Conservation (phyloP, 2,888 invertebrate species). For the Exephanes ischioxanthus region DNA sequence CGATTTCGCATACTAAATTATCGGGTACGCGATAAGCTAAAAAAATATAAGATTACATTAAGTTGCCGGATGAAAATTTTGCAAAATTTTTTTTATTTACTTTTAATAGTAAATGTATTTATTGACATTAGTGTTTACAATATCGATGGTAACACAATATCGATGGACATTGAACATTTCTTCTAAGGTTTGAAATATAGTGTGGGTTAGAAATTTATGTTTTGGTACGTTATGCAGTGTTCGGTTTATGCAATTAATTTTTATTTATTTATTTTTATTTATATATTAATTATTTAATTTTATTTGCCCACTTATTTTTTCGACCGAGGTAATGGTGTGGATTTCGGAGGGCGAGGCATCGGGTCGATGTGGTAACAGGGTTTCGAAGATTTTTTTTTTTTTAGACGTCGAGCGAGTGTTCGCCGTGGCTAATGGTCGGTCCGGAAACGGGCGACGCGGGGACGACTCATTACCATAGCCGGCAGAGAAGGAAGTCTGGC, state of each 20-base stretch:
- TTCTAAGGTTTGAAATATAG: too few species aligned
- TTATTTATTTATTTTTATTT: neutral
- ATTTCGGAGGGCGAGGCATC: neutral
- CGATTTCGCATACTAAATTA: neutral
- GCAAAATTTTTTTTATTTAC: neutral
- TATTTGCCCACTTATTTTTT: neutral
- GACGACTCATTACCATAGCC: constrained; percentile 68
- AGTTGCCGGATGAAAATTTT: too few species aligned
- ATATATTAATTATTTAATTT: neutral
- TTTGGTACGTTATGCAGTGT: too few species aligned
- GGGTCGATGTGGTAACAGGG: neutral
- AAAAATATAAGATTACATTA: neutral
- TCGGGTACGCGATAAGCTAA: neutral
- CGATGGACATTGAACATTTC: too few species aligned
- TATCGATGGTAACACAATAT: too few species aligned
- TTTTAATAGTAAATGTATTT: neutral
- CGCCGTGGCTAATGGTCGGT: constrained; percentile 57
- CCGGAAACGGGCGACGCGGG: constrained; percentile 66
- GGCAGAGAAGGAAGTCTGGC: constrained; percentile 68
- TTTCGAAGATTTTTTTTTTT: constrained; percentile 9
- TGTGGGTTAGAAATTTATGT: too few species aligned
- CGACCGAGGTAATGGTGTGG: neutral
- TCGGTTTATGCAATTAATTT: neutral
- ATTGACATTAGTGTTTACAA: neutral
- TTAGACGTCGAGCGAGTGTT: constrained; percentile 10